These are phyloP conservation scores for Enteromius thamalakanensis DNA, from an alignment of 2,797 vertebrate genomes.

Conservation along the genomic window DNA sequence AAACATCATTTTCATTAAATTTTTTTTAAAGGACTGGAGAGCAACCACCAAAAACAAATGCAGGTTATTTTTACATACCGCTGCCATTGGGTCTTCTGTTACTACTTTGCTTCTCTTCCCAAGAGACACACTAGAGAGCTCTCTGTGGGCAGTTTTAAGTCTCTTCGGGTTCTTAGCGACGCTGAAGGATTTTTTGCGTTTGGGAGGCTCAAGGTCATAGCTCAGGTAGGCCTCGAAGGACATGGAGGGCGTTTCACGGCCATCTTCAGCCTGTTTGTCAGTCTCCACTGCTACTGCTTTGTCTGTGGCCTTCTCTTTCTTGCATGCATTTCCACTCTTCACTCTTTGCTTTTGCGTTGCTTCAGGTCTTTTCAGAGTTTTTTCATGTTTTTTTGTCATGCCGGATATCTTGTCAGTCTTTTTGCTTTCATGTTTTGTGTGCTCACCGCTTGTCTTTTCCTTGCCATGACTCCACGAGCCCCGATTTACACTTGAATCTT, in stretches of 20 bases:
- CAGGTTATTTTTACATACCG: constrained; percentile 52
- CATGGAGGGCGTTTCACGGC: constrained; percentile 72
- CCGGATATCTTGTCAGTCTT: constrained; percentile 42
- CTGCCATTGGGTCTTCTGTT: constrained; percentile 38
- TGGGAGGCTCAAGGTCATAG: constrained; percentile 77
- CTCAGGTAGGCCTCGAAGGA: constrained; percentile 88
- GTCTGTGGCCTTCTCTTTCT: constrained; percentile 50
- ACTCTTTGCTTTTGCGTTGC: constrained; percentile 14
- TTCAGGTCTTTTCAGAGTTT: constrained; percentile 41
- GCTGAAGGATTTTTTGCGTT: constrained; percentile 65
- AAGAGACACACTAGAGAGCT: background rate
- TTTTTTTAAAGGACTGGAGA: background rate
- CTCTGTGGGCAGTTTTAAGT: constrained; percentile 59
- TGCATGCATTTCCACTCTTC: constrained; percentile 4
- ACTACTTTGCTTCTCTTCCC: constrained; percentile 50
- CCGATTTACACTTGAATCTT: background rate
- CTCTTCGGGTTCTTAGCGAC: constrained; percentile 63
- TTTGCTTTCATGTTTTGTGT: constrained; percentile 30
- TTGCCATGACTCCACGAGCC: constrained; percentile 50
- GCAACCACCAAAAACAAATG: background rate
- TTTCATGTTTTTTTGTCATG: constrained; percentile 3
- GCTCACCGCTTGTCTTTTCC: background rate
- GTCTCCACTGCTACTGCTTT: constrained; percentile 57
- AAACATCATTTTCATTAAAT: background rate
- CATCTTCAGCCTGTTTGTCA: constrained; percentile 41